These are phyloP conservation scores for Aegotheles bennettii DNA, from an alignment of 2,113 vertebrate species.

Conservation along the genomic window DNA sequence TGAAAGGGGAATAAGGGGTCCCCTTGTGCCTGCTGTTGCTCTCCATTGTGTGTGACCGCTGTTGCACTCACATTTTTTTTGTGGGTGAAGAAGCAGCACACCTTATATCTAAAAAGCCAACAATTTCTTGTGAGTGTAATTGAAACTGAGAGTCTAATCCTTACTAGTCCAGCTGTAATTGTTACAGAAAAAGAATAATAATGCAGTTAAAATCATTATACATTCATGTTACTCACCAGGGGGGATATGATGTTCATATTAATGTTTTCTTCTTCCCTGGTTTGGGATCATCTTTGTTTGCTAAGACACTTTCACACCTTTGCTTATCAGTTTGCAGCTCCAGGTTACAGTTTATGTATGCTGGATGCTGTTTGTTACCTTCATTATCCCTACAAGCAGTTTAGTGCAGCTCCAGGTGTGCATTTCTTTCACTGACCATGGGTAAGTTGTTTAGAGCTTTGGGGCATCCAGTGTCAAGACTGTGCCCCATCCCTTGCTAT, in stretches of 20 bases:
- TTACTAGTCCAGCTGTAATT: neutral
- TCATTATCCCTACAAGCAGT: neutral
- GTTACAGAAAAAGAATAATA: neutral
- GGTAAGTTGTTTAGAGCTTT: neutral
- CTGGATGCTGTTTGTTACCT: neutral
- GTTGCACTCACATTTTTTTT: neutral
- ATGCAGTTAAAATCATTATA: neutral
- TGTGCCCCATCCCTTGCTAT: accelerated
- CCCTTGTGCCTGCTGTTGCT: neutral
- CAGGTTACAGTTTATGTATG: neutral
- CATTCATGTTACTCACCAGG: accelerated
- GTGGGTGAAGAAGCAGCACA: neutral
- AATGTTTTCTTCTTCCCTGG: neutral
- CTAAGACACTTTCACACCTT: neutral
- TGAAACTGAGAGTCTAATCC: neutral
- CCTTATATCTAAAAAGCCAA: neutral
- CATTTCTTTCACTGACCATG: neutral
- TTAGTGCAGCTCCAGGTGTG: neutral
- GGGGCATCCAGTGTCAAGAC: neutral
- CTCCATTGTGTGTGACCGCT: neutral
- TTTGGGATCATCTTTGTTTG: neutral
- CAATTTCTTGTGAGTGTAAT: neutral
- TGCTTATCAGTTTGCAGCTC: neutral
- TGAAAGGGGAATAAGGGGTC: neutral
- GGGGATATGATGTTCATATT: neutral